Conservation (phyloP, 2,888 invertebrate genomes). For the Margaritifera margaritifera region DNA sequence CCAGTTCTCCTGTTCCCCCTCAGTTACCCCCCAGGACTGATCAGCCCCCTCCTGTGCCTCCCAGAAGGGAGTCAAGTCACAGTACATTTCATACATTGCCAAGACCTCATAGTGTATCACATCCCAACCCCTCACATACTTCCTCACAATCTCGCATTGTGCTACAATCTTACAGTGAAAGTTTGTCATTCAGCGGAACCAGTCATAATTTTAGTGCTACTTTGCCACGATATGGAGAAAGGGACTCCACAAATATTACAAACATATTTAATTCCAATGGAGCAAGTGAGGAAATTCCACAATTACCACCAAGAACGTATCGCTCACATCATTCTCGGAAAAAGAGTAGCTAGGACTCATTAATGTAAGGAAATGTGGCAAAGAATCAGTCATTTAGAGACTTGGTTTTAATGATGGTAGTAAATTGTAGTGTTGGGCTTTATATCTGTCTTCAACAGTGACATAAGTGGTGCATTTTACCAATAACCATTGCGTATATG, state of each 20-base stretch:
- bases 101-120: conserved; percentile 51
- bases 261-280: conserved; percentile 57
- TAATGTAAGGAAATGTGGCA: too few relatives aligned
- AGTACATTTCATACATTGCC: conserved; percentile 37
- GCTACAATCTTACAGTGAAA: conserved; percentile 20
- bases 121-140: conserved; percentile 12
- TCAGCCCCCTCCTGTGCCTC: conserved; percentile 79
- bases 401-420: too few relatives aligned
- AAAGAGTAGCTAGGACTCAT: conserved; percentile 54
- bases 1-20: conserved; percentile 78
- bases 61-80: conserved; percentile 73
- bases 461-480: too few relatives aligned
- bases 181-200: neutral
- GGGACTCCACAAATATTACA: conserved; percentile 35
- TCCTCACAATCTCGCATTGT: conserved; percentile 35
- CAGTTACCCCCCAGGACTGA: conserved; percentile 80
- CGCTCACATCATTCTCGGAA: conserved; percentile 52
- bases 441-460: too few relatives aligned
- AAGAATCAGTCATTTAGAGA: too few relatives aligned
- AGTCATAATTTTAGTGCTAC: conserved; percentile 49
- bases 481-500: too few relatives aligned
- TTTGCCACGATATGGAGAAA: conserved; percentile 54
- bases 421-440: too few relatives aligned
- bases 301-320: conserved; percentile 70
- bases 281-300: conserved; percentile 57